Evolutionary conservation across 2,113 vertebrate genomes (phyloP), one percentile per base, ranked within the genome.

Genomic region (Polypterus bichir): DNA sequence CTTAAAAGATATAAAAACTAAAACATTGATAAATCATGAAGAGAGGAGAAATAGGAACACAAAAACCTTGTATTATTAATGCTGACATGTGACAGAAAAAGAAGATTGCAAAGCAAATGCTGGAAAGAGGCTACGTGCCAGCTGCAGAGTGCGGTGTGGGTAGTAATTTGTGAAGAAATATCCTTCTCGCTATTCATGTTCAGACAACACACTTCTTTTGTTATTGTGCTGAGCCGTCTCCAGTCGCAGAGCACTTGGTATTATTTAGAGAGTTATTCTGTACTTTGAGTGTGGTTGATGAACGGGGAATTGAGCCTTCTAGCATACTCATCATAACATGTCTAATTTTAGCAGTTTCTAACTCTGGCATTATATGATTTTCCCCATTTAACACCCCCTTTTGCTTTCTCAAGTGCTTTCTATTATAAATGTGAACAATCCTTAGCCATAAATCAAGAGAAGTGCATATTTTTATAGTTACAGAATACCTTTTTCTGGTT

Each of bases 181-280:
- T 9, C 8, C 9, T 55, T 61, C 57, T 64, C n/a, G 46, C 9
- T 44, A 54, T 63, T 64, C 48, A 73, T 63, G 68, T 70, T 71
- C 71, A 72, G 71, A 77, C 74, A 74, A 71, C 65, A 71, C 65
- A 56, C 46, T 48, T 59, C 64, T 53, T 64, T 3, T 63, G 71
- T 61, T 9, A 60, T 59, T 62, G 65, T 59, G 44, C 49, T 62
- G 56, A 52, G 48, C 62, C 53, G 68, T 66, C 69, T 64, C 59
- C 53, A 65, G 70, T 62, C 71, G 75, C 77, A 71, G 4, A 66
- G 68, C 72, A 72, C 72, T 77, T 63, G 57, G 62, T 58, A 69
- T 82, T 82, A 86, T 83, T 81, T 74, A 84, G 68, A 67, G 73
- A 71, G 76, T 79, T 76, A 76, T 78, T 77, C 67, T 65, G 66